A percentile compares a stretch with the other conserved stretches of the same genome.
Evolutionary conservation across 2,888 invertebrate genomes (phyloP).

Genomic region (Urechis unicinctus): DNA sequence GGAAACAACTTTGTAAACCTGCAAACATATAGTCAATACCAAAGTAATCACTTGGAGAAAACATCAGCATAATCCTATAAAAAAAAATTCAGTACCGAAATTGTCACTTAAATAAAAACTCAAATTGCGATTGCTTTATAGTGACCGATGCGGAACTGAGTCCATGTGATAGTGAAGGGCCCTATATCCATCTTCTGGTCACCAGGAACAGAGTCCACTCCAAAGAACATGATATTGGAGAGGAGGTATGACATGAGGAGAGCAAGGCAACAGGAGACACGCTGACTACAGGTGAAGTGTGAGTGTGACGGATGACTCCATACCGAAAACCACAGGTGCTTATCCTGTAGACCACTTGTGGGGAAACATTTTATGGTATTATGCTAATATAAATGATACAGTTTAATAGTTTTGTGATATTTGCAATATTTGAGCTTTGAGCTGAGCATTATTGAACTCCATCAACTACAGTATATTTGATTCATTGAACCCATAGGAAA

Average conservation of each 20-base stretch:
- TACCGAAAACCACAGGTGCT: constrained; percentile 50
- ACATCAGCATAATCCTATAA: background rate
- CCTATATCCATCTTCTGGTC: constrained; percentile 8
- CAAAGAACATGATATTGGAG: constrained; percentile 48
- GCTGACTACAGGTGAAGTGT: constrained; percentile 43
- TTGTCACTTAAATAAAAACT: background rate
- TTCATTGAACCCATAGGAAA: too few relatives aligned
- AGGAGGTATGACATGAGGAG: constrained; percentile 47
- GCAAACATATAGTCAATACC: too few relatives aligned
- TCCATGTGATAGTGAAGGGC: constrained; percentile 5
- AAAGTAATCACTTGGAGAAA: too few relatives aligned
- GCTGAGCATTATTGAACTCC: too few relatives aligned
- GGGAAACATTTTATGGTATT: background rate
- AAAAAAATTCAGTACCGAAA: background rate
- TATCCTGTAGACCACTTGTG: constrained; percentile 31
- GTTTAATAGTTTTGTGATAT: too few relatives aligned
- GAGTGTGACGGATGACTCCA: constrained; percentile 44
- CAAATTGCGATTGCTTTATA: too few relatives aligned
- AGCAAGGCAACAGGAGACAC: constrained; percentile 45
- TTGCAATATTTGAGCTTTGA: too few relatives aligned
- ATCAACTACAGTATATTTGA: too few relatives aligned
- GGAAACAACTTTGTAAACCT: constrained; percentile 7
- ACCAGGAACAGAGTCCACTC: background rate
- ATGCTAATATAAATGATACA: too few relatives aligned
- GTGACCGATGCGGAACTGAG: constrained; percentile 9